phyloP scores from a whole-genome alignment of 2,797 vertebrate species.

The Uromys caudimaculatus region DNA sequence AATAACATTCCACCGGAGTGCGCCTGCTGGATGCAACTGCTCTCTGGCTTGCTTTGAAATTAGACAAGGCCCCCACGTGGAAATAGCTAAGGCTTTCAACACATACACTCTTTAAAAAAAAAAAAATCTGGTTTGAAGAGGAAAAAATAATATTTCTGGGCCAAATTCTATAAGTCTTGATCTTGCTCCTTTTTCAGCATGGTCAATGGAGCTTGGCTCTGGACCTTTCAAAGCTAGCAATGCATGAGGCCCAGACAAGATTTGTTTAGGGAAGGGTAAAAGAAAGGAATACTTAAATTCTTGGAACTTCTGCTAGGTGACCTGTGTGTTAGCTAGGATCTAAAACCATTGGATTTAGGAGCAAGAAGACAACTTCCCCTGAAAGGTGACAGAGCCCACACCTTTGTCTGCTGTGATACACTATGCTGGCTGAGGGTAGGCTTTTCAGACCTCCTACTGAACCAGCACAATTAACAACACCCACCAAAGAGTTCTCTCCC shows the following conservation, averaged over 20 bases:
- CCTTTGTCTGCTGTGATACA: neutral
- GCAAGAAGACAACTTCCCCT: neutral
- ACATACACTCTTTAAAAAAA: conserved; percentile 68
- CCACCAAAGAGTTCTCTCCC: neutral
- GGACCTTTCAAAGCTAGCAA: conserved; percentile 34
- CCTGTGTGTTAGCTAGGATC: conserved; percentile 14
- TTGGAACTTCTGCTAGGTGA: neutral
- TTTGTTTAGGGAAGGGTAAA: neutral
- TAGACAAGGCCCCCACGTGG: conserved; percentile 78
- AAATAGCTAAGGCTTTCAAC: conserved; percentile 72
- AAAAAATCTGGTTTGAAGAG: conserved; percentile 13
- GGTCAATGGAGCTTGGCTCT: neutral
- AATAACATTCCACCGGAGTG: conserved; percentile 82
- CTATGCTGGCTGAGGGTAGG: neutral
- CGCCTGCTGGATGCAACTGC: conserved; percentile 71
- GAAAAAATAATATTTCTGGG: conserved; percentile 62
- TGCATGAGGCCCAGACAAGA: neutral
- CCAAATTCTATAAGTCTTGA: conserved; percentile 46
- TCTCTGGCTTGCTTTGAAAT: conserved; percentile 78
- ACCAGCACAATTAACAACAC: neutral
- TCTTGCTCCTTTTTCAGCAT: conserved; percentile 41
- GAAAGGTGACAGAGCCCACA: neutral
- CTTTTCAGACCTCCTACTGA: neutral
- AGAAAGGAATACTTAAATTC: neutral
- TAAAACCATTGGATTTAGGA: neutral